Base-by-base conservation (phyloP, 2,113 vertebrate species). In the Eptesicus fuscus region DNA sequence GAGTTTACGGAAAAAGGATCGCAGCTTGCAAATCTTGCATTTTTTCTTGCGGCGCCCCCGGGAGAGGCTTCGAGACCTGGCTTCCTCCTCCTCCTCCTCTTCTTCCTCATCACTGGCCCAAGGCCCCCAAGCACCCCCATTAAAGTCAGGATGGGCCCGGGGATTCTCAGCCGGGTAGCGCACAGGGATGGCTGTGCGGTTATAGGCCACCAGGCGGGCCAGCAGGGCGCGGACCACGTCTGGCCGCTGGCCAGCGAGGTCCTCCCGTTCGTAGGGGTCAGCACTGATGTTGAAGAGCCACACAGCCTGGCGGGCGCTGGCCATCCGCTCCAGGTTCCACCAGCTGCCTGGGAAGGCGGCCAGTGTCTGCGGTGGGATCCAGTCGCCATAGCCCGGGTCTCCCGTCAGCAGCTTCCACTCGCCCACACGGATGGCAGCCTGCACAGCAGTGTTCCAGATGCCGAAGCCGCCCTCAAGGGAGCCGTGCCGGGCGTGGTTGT, bases 381-480 rank as follows among this genome's bases (percentile, higher is more conserved):
- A 99, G 91, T 99, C 99, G 0, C 99, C 99, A 23, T 99, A 99
- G 9, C 99, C 99, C 0, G 99, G 99, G 95, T 99, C 99, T 0
- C 99, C 99, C 0, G 99, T 99, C 88, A 99, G 98, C 44, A 99
- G 98, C 80, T 99, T 99, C 99, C 99, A 99, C 96, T 99, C 99
- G 2, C 99, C 99, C 0, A 99, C 98, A 1, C 99, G 98, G 90
- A 99, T 99, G 61, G 99, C 99, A 17, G 99, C 99, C 97, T 99
- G 99, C 30, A 99, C 98, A 0, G 99, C 99, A 0, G 99, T 99
- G 96, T 99, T 99, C 99, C 99, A 99, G 92, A 99, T 98, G 51
- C 99, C 99, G 0, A 98, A 99, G 67, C 99, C 99, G 0, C 98
- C 98, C 96, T 99, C 98, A 88, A 99, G 97, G 32, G 99, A 99